phyloP scores from a whole-genome alignment of 2,113 vertebrate species.

The Acrocephalus kingi region DNA sequence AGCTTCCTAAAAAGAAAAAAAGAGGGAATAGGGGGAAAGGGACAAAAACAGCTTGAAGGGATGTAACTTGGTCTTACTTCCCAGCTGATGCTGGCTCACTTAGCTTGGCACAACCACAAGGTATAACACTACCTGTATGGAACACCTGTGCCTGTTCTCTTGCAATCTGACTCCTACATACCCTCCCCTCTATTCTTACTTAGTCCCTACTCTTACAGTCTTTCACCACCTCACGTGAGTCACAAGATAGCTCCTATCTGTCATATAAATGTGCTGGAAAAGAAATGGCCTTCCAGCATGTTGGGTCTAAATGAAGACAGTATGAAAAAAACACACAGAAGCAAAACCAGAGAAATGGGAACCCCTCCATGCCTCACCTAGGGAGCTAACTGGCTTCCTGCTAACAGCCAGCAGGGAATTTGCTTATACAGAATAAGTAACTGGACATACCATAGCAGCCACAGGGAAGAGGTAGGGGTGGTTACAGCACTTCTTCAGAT shows the following conservation, averaged over 20 bases:
- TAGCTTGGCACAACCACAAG: neutral
- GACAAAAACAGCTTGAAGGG: neutral
- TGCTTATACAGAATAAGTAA: neutral
- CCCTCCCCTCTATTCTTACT: neutral
- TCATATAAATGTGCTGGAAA: neutral
- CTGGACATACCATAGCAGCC: constrained; percentile 85
- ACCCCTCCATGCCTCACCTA: neutral
- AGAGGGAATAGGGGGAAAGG: neutral
- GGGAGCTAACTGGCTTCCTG: neutral
- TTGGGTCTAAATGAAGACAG: neutral
- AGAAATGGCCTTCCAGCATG: neutral
- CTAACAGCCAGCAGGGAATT: neutral
- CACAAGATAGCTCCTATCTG: neutral
- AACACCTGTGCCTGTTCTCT: neutral
- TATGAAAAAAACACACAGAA: neutral
- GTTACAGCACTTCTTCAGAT: constrained; percentile 98
- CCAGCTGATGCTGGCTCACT: neutral
- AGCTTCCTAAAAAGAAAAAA: constrained; percentile 82
- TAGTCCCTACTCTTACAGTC: neutral
- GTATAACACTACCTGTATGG: neutral
- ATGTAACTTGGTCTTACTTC: neutral
- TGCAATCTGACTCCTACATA: neutral
- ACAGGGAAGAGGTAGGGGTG: constrained; percentile 98
- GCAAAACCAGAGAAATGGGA: neutral
- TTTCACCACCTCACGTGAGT: neutral